These are phyloP conservation scores for Tragelaphus scriptus DNA, from an alignment of 2,113 vertebrate genomes.

Conservation along the genomic window DNA sequence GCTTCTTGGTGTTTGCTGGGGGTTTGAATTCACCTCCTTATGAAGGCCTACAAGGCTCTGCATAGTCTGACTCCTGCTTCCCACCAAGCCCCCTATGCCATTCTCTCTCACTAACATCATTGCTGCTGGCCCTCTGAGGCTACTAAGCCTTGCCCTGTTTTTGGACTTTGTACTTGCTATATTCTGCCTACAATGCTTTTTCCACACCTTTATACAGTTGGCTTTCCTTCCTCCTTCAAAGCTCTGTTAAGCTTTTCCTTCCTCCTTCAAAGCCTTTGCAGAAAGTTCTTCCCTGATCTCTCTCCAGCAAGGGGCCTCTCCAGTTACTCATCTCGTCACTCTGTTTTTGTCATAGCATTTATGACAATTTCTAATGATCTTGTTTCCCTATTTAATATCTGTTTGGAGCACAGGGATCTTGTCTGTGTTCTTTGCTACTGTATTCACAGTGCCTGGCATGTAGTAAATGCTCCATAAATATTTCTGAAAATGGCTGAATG, in stretches of 20 bases:
- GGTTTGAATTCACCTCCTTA: not conserved
- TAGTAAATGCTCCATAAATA: not conserved
- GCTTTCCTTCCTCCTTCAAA: not conserved
- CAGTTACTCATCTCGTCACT: not conserved
- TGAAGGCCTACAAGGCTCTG: not conserved
- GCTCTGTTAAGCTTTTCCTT: not conserved
- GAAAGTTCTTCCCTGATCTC: not conserved
- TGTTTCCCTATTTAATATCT: not conserved
- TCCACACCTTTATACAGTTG: not conserved
- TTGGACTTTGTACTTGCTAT: not conserved
- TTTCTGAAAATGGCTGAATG: not conserved
- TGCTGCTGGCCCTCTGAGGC: not conserved
- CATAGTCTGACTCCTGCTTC: not conserved
- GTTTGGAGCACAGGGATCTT: not conserved
- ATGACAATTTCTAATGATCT: not conserved
- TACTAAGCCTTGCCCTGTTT: not conserved
- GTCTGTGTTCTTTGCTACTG: not conserved
- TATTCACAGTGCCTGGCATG: not conserved
- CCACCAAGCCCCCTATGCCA: not conserved
- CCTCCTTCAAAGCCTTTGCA: not conserved
- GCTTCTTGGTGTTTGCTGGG: not conserved
- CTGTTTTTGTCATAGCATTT: not conserved
- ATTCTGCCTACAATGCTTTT: not conserved
- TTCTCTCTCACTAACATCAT: not conserved
- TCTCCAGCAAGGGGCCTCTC: not conserved